These are phyloP conservation scores for Mechanitis mazaeus DNA, from an alignment of 2,888 invertebrate genomes.

Conservation along the genomic window DNA sequence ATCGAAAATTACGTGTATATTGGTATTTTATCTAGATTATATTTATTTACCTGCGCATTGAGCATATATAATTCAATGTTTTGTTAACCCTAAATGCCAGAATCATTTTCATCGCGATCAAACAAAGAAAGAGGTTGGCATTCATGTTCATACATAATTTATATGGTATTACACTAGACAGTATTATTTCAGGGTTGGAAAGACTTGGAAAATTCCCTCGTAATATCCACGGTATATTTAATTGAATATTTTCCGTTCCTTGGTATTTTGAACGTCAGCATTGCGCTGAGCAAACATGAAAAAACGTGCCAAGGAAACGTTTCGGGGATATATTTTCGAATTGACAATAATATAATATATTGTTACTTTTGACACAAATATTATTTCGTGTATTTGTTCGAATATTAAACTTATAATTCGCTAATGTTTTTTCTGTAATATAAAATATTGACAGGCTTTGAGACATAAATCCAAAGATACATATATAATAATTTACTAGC, in stretches of 20 bases:
- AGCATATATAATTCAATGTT: slow-evolving; percentile 11
- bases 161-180: slow-evolving; percentile 41
- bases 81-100: slow-evolving; percentile 22
- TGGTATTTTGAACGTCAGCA: slow-evolving; percentile 16
- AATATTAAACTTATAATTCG: too few relatives aligned
- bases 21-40: neutral
- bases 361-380: too few relatives aligned
- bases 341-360: neutral
- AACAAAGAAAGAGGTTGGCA: slow-evolving; percentile 29
- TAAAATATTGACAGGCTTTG: too few relatives aligned
- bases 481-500: too few relatives aligned
- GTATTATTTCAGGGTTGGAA: slow-evolving; percentile 43
- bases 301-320: slow-evolving; percentile 9
- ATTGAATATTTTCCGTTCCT: slow-evolving; percentile 21
- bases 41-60: neutral
- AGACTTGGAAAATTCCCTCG: slow-evolving; percentile 35
- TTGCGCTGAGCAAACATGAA: slow-evolving; percentile 14
- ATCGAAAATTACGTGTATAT: neutral
- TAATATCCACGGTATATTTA: slow-evolving; percentile 42
- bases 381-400: too few relatives aligned
- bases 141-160: slow-evolving; percentile 47
- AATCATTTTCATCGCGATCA: slow-evolving; percentile 26
- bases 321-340: neutral
- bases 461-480: too few relatives aligned
- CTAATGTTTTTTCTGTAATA: too few relatives aligned